Evolutionary conservation across 1,140 invertebrate species (phyloP).

Genomic region (Drusus annulatus): DNA sequence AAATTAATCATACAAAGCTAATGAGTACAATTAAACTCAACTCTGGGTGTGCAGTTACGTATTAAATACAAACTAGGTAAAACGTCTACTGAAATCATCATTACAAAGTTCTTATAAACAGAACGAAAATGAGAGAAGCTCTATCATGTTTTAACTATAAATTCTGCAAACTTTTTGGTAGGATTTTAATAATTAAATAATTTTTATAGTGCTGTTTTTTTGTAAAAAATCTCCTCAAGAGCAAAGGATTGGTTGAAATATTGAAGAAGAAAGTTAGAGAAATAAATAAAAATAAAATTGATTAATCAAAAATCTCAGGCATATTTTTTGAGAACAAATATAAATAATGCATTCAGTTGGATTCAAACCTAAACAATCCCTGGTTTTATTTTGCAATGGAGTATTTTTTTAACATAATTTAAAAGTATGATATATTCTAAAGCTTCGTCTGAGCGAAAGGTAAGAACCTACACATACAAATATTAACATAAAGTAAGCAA

Average conservation of each 20-base stretch:
- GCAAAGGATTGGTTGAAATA: too few relatives aligned
- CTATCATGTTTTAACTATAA: too few relatives aligned
- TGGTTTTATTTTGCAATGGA: background rate
- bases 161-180: too few relatives aligned
- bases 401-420: background rate
- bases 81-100: slow-evolving; percentile 61
- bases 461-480: slow-evolving; percentile 30
- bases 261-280: too few relatives aligned
- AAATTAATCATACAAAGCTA: slow-evolving; percentile 14
- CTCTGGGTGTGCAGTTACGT: slow-evolving; percentile 54
- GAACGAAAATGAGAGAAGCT: too few relatives aligned
- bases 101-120: background rate
- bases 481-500: slow-evolving; percentile 23
- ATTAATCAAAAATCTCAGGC: too few relatives aligned
- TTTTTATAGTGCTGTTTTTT: too few relatives aligned
- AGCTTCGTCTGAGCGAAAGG: background rate
- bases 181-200: too few relatives aligned
- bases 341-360: background rate
- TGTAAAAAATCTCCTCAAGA: too few relatives aligned
- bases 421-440: slow-evolving; percentile 21
- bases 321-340: too few relatives aligned
- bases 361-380: too few relatives aligned
- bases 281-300: too few relatives aligned
- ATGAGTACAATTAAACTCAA: background rate
- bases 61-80: slow-evolving; percentile 70